Base-by-base conservation (phyloP, 2,888 invertebrate genomes). In the Busseola fusca region DNA sequence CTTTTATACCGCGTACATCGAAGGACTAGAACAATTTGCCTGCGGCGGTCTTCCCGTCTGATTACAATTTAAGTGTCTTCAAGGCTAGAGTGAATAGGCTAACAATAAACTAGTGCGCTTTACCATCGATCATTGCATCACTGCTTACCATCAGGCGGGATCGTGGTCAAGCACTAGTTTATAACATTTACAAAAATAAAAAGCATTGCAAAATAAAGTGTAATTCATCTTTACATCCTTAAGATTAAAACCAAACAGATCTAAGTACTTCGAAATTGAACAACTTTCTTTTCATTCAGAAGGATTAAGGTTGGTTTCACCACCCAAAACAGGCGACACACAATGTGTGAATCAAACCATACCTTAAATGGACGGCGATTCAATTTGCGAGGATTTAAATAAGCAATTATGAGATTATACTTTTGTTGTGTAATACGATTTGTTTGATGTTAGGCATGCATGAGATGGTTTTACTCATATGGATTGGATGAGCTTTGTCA, bases 231-330 rank as follows among this genome's bases (percentile, higher is more conserved):
- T 58, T 34, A 34, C 10, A 27, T 40, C 18, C 9, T n/a, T 68
- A 14, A 6, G 52, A 21, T 69, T 25, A 42, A 16, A 63, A 64
- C 42, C 52, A 65, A 65, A 63, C 42, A n/a, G 50, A 69, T 64
- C 37, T 37, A 30, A 63, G 34, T 25, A 63, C 50, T 63, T 76
- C 16, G 34, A 69, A 57, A 18, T 16, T 48, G 37, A 57, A 69
- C 72, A 6, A 72, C 83, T 85, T 85, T 85, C 81, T 72, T 74
- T 63, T 64, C 48, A 71, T 34, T 56, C 30, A 63, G 21, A 25
- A 66, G 72, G 85, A 83, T 85, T 84, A 79, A 83, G 73, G 72
- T 74, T 72, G 67, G 73, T 81, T 76, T 85, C 78, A 70, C 74
- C 74, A 5, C 10, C 72, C 84, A 77, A 75, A 79, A 52, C 62